Evolutionary conservation across 2,888 invertebrate species (phyloP).

Genomic region (Leptopilina syphax): DNA sequence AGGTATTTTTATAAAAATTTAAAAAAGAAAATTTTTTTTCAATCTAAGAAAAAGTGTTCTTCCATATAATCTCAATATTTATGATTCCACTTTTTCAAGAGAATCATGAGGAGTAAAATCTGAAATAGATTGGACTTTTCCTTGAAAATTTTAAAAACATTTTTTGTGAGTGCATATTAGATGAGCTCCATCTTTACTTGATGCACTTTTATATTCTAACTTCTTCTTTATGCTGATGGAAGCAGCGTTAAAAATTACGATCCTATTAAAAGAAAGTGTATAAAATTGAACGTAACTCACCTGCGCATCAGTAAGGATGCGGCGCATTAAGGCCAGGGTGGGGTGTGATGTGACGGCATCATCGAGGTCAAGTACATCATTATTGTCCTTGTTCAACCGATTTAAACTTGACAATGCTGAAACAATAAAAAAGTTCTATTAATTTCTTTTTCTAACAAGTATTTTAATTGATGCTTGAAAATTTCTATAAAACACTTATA

Average conservation of each 20-base stretch:
- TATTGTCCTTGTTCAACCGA: slow-evolving; percentile 71
- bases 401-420: slow-evolving; percentile 73
- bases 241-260: background rate
- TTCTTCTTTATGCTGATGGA: slow-evolving; percentile 21
- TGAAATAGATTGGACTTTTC: background rate
- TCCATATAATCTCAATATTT: too few species aligned
- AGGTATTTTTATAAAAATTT: too few species aligned
- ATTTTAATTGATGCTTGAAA: background rate
- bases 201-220: background rate
- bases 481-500: background rate
- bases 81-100: too few species aligned
- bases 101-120: too few species aligned
- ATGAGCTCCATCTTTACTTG: too few species aligned
- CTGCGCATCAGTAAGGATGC: slow-evolving; percentile 92
- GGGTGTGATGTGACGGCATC: slow-evolving; percentile 78
- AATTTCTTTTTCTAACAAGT: background rate
- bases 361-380: slow-evolving; percentile 70
- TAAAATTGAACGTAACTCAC: slow-evolving; percentile 75
- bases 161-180: background rate
- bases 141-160: background rate
- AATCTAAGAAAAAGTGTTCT: too few species aligned
- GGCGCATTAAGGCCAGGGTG: slow-evolving; percentile 92
- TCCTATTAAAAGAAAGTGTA: background rate
- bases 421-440: slow-evolving; percentile 56
- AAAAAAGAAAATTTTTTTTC: too few species aligned